Conservation (phyloP, 2,797 vertebrate species). For the Zenarchopterus dispar region DNA sequence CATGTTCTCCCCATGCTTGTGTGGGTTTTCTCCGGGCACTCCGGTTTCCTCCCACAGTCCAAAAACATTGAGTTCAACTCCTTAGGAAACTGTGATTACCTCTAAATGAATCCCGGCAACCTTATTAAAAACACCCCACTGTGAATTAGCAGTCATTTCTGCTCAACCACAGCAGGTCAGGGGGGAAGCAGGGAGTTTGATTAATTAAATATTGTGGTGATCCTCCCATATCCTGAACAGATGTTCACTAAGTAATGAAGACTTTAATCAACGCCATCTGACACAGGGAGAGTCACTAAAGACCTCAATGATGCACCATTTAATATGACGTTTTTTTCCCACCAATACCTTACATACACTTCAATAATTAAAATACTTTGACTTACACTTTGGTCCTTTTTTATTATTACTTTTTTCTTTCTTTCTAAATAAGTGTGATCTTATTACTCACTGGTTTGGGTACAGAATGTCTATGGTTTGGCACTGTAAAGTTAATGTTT, state of each 20-base stretch:
- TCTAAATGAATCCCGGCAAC: conserved; percentile 39
- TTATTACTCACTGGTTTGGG: neutral
- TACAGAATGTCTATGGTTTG: neutral
- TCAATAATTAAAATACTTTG: neutral
- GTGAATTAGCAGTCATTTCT: conserved; percentile 46
- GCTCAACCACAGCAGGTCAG: neutral
- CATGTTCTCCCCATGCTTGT: too few species aligned
- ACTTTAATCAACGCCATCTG: conserved; percentile 54
- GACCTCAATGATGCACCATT: conserved; percentile 25
- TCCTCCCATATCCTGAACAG: conserved; percentile 57
- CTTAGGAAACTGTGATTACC: conserved; percentile 23
- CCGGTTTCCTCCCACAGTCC: too few species aligned
- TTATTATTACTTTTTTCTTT: neutral
- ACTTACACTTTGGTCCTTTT: neutral
- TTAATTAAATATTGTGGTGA: conserved; percentile 55
- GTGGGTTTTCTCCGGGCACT: too few species aligned
- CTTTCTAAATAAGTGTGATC: neutral
- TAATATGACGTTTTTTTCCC: conserved; percentile 15
- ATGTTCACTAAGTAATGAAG: conserved; percentile 53
- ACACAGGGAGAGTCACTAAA: conserved; percentile 13
- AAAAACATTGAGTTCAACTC: conserved; percentile 17
- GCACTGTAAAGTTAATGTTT: conserved; percentile 11
- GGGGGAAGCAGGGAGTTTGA: conserved; percentile 27
- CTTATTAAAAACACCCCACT: conserved; percentile 50
- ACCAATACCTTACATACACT: neutral